Percentiles rank a stretch among this genome's conserved stretches.
Evolutionary conservation across 1,140 invertebrate species (phyloP).

Genomic region (Triops cancriformis): DNA sequence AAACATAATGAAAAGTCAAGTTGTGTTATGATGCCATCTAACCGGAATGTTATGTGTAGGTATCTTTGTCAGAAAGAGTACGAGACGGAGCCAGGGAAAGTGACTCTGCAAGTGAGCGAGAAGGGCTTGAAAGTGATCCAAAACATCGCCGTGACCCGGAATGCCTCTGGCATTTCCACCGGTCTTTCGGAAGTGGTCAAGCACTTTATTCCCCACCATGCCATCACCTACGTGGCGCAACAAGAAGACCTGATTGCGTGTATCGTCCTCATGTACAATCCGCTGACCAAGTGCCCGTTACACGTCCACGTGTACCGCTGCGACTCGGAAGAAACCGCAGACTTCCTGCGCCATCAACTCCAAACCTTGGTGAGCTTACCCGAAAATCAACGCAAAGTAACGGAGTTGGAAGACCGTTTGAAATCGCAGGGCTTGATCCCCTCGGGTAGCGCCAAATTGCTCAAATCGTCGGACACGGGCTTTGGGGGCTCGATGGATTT

Average conservation of each 20-base stretch:
- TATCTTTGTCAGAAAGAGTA: constrained; percentile 73
- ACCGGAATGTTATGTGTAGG: constrained; percentile 44
- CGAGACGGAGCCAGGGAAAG: constrained; percentile 82
- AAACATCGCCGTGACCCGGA: constrained; percentile 41
- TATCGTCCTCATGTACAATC: constrained; percentile 80
- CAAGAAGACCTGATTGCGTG: constrained; percentile 85
- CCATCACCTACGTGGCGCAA: constrained; percentile 76
- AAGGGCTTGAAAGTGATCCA: constrained; percentile 92
- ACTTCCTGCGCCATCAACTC: constrained; percentile 69
- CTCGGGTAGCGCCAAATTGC: constrained; percentile 27
- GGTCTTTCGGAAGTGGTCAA: constrained; percentile 56
- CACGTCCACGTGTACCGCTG: constrained; percentile 91
- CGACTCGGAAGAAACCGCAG: constrained; percentile 85
- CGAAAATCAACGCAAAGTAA: constrained; percentile 77
- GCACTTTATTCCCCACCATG: constrained; percentile 89
- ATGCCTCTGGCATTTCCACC: background rate
- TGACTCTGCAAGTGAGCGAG: constrained; percentile 74
- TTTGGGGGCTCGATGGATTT: constrained; percentile 20
- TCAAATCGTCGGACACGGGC: constrained; percentile 20
- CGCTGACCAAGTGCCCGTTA: constrained; percentile 73
- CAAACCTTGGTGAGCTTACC: constrained; percentile 70
- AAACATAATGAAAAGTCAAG: too few relatives aligned
- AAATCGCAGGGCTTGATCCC: constrained; percentile 41
- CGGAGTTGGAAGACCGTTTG: constrained; percentile 59
- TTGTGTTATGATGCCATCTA: too few relatives aligned